These are phyloP conservation scores for Polypedilum pembai DNA, from an alignment of 1,140 invertebrate genomes.

Conservation along the genomic window DNA sequence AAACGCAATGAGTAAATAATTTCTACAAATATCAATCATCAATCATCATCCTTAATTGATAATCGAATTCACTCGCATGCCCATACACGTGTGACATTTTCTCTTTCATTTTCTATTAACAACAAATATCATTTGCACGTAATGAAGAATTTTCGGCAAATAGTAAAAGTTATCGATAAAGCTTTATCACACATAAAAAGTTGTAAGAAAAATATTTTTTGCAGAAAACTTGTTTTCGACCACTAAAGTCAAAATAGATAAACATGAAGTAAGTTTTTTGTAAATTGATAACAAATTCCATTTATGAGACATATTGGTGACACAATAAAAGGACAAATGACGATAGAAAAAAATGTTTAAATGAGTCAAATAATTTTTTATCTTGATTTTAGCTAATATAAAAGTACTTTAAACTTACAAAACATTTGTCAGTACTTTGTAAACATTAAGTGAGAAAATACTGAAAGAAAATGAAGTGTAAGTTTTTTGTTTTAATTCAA, in stretches of 20 bases:
- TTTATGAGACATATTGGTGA: too few species aligned
- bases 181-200: not conserved
- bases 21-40: too few species aligned
- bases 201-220: not conserved
- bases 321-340: not conserved
- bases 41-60: too few species aligned
- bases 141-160: too few species aligned
- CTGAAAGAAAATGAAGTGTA: not conserved
- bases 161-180: too few species aligned
- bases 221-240: not conserved
- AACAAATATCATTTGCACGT: too few species aligned
- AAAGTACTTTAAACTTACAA: not conserved
- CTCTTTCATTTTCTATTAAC: too few species aligned
- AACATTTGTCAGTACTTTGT: not conserved
- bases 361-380: not conserved
- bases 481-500: not conserved
- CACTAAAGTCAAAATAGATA: not conserved
- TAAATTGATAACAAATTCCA: not conserved
- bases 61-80: too few species aligned
- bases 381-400: not conserved
- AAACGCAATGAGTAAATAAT: too few species aligned
- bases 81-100: too few species aligned
- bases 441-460: not conserved
- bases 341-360: not conserved
- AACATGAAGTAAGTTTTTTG: not conserved